Evolutionary conservation across 1,140 invertebrate genomes (phyloP), one percentile per base, ranked within the genome.

Genomic region (Monomorium pharaonis): DNA sequence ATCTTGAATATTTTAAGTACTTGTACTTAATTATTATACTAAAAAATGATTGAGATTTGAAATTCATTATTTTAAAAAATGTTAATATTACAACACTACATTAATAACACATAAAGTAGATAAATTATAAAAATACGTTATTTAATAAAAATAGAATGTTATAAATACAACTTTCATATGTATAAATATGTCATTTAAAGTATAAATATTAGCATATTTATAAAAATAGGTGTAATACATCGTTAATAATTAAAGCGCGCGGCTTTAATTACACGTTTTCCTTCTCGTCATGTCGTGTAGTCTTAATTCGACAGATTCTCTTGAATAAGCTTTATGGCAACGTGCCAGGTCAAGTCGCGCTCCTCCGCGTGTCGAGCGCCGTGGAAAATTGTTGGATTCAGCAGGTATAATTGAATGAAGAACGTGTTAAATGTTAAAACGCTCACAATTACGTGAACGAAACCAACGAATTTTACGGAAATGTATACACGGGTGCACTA

Each of bases 391-490:
- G 60, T 85, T 56, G 67, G 80, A 85, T 80, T 86, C 78, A 42
- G 75, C 24, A 9, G 47, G 33, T 27, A 74, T 83, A 70, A 89
- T 89, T 62, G 75, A 89, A 86, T 77, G 51, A 60, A 63, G 69
- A 51, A 67, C 47, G 58, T 42, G 54, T 24, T 51, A 27, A 49
- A 77, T 58, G 47, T 80, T 75, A 76, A 80, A 88, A 49, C 81
- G 47, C 24, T 12, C 49, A 27, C 54, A 49, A 42, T 76, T 86
- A 81, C 24, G 85, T 49, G 56, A 56, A 30, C 49, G 63, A 89
- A 88, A 86, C 74, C 49, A 63, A 88, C 56, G 33, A 76, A 67
- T 88, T 89, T 86, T 63, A 70, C 42, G 42, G 37, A 65, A 72
- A 49, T 42, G 33, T 51, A 27, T 56, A 54, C 63, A 24, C 67